Evolutionary conservation across 2,888 invertebrate species (phyloP), one percentile per base, ranked within the genome.

Genomic region (Pilophorus perplexus): DNA sequence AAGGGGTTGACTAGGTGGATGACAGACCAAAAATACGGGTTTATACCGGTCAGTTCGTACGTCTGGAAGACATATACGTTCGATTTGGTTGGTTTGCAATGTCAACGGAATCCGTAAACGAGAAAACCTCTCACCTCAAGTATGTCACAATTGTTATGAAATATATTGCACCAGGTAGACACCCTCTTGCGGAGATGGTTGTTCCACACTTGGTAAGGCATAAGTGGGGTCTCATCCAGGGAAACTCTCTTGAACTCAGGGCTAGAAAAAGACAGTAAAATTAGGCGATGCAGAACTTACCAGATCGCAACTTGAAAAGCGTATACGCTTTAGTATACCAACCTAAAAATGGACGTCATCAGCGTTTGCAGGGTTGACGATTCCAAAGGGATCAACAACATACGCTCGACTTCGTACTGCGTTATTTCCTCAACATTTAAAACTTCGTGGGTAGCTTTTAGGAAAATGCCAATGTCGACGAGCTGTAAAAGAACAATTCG

Each of bases 171-270:
- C 83, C 83, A 83, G 18, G 75, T 73, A 22, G 77, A 74, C 22
- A 82, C 74, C 71, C 79, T 80, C 62, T 77, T 75, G 22, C 76
- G 73, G 42, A 84, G 74, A 69, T 80, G 79, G 50, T 78, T 76
- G 25, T 80, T 80, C 83, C 83, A 84, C 59, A 82, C 78, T 68
- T 77, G 76, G 72, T 83, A 83, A 2, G 83, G 81, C 83, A 84
- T 83, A 27, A 80, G 74, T 25, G 80, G 81, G 69, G 79, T 76
- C 72, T 76, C 77, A 52, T 78, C 78, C 62, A 80, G 70, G 69
- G 77, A 78, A 12, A 74, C 68, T 73, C 77, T 76, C 48, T 74
- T 73, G 33, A 73, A 72, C 16, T 78, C 76, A 1, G 77, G 74
- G 64, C 79, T 78, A 66, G 14, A 75, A 71, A 10, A 18, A 52